Percentiles rank a stretch among this genome's conserved stretches.
Conservation (phyloP, 1,140 invertebrate species). For the Drosophila willistoni region DNA sequence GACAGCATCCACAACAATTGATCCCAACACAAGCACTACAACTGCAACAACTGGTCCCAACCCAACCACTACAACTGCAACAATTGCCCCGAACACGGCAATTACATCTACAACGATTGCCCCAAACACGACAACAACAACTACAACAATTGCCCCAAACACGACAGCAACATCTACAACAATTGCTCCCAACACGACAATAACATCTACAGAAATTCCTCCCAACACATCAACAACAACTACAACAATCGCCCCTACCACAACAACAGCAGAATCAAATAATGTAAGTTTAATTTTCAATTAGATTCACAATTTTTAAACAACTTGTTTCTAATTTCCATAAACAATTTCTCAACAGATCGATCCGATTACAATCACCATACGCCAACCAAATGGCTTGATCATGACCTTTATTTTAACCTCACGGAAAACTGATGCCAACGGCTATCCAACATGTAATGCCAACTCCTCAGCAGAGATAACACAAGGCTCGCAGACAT, state of each 20-base stretch:
- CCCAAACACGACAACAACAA: conserved; percentile 1
- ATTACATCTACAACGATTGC: background rate
- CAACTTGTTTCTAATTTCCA: background rate
- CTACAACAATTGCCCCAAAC: background rate
- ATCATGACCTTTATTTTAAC: background rate
- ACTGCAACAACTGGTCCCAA: background rate
- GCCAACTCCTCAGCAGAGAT: background rate
- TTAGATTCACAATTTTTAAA: background rate
- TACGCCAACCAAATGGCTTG: conserved; percentile 3
- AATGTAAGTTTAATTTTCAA: background rate
- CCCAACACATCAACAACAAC: background rate
- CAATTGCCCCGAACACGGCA: background rate
- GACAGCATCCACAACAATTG: background rate
- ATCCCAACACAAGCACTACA: background rate
- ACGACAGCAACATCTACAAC: background rate
- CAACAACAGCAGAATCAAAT: background rate
- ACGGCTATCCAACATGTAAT: background rate
- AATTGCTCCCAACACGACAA: background rate
- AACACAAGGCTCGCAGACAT: conserved; percentile 7
- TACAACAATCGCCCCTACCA: background rate
- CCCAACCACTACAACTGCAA: background rate
- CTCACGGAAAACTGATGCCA: background rate
- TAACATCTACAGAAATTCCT: background rate
- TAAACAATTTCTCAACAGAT: background rate
- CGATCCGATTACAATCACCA: background rate